Percentiles rank a stretch among this genome's conserved stretches.
phyloP scores from a whole-genome alignment of 2,797 vertebrate genomes.

The Platalea minor region DNA sequence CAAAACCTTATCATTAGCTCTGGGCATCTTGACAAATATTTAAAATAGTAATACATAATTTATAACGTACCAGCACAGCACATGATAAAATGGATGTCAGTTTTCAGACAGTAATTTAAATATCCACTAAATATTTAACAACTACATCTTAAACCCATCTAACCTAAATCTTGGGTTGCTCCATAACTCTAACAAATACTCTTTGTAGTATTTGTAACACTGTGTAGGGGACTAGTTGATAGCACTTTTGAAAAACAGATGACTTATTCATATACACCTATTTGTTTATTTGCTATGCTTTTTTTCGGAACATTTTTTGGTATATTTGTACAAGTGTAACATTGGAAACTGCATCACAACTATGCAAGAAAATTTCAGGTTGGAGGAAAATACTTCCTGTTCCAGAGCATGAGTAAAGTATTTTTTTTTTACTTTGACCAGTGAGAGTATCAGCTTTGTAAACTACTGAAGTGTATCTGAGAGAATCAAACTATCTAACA shows the following conservation, averaged over 20 bases:
- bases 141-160: background rate
- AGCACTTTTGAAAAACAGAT: background rate
- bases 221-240: background rate
- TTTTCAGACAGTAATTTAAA: background rate
- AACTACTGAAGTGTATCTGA: background rate
- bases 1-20: background rate
- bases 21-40: background rate
- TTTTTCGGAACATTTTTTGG: background rate
- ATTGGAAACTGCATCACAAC: background rate
- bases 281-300: background rate
- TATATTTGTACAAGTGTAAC: background rate
- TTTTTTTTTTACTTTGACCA: background rate
- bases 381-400: background rate
- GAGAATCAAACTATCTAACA: background rate
- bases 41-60: background rate
- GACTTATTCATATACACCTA: background rate
- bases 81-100: background rate
- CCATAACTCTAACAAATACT: background rate
- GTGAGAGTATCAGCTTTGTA: background rate
- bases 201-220: background rate
- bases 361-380: background rate
- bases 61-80: background rate
- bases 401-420: background rate
- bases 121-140: background rate
- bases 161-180: background rate